These are phyloP conservation scores for Eupeodes latifasciatus DNA, from an alignment of 2,888 invertebrate species.

Conservation along the genomic window DNA sequence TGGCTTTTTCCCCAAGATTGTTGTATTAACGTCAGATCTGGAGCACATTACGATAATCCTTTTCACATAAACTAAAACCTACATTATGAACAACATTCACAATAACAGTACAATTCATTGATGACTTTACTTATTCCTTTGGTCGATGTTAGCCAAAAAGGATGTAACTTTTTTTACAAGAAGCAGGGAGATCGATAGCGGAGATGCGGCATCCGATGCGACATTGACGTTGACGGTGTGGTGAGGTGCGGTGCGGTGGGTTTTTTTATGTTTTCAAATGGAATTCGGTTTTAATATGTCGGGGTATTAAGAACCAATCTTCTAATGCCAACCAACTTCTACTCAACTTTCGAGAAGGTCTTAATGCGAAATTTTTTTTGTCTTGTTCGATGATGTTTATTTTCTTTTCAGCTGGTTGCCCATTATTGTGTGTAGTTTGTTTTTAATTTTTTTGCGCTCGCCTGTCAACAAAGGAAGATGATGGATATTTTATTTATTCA, in stretches of 20 bases:
- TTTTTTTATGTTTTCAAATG: constrained; percentile 42
- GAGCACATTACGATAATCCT: constrained; percentile 69
- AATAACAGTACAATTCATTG: constrained; percentile 35
- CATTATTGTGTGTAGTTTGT: neutral
- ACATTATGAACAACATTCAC: neutral
- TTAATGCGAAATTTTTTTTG: constrained; percentile 67
- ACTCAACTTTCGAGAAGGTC: constrained; percentile 27
- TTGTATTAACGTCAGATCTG: constrained; percentile 65
- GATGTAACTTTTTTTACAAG: constrained; percentile 34
- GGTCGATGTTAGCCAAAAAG: neutral
- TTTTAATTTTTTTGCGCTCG: neutral
- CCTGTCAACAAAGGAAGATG: constrained; percentile 23
- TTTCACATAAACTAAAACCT: constrained; percentile 43
- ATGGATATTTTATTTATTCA: constrained; percentile 72
- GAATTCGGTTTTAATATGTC: constrained; percentile 38
- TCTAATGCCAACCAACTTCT: neutral
- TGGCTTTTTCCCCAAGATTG: constrained; percentile 50
- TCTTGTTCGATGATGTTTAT: constrained; percentile 70
- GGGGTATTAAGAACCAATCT: constrained; percentile 19
- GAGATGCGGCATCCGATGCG: too few relatives aligned
- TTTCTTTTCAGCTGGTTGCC: constrained; percentile 54
- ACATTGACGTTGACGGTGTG: neutral
- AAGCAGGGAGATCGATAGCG: neutral
- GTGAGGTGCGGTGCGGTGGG: neutral
- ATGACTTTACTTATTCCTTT: constrained; percentile 19